Percentiles rank a stretch among this genome's conserved stretches.
Evolutionary conservation across 2,113 vertebrate genomes (phyloP).

Genomic region (Tachycineta bicolor): DNA sequence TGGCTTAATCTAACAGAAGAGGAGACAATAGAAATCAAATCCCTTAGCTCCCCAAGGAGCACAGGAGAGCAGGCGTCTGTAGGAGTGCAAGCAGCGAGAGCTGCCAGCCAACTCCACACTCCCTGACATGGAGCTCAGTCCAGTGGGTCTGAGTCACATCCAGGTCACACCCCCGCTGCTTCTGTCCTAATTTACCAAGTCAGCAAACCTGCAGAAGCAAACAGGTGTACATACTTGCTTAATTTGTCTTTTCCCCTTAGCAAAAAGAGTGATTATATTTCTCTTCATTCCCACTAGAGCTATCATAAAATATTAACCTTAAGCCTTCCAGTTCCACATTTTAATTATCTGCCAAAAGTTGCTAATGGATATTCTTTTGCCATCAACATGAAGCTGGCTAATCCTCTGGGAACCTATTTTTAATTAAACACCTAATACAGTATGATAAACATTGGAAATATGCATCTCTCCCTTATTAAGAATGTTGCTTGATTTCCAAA

Average conservation of each 20-base stretch:
- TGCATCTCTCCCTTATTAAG: neutral
- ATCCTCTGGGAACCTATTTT: constrained; percentile 57
- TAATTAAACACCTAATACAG: constrained; percentile 72
- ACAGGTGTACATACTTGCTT: neutral
- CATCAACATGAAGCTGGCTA: constrained; percentile 36
- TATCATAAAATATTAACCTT: constrained; percentile 55
- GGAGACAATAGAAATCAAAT: neutral
- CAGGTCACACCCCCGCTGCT: neutral
- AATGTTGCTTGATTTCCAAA: constrained; percentile 34
- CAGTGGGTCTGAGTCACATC: neutral
- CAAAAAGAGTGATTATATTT: neutral
- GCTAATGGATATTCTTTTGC: constrained; percentile 45
- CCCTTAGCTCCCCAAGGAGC: accelerated
- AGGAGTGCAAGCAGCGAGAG: neutral
- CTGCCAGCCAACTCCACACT: accelerated
- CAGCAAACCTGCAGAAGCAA: neutral
- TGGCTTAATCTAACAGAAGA: neutral
- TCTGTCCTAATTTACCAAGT: neutral
- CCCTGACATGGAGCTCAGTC: neutral
- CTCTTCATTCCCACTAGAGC: constrained; percentile 26
- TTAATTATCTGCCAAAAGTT: constrained; percentile 71
- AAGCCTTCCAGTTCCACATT: neutral
- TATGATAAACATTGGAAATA: constrained; percentile 33
- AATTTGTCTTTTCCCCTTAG: neutral
- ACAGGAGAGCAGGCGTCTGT: neutral